A percentile compares a stretch with the other conserved stretches of the same genome.
phyloP scores from a whole-genome alignment of 2,888 invertebrate genomes.

The Nudaria mundana region DNA sequence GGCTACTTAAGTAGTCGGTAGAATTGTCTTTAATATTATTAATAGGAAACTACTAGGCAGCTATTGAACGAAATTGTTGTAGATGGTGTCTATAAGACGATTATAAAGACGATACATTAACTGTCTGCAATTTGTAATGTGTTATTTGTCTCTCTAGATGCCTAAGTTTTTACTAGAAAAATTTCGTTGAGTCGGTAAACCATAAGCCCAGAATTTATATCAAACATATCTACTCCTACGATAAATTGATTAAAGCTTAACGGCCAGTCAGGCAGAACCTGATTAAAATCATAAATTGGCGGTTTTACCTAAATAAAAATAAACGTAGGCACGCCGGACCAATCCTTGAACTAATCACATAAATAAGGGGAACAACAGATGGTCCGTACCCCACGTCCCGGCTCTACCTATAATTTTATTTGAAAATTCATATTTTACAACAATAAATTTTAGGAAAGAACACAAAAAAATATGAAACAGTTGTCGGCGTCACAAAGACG shows the following conservation, averaged over 20 bases:
- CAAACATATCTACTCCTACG: conserved; percentile 9
- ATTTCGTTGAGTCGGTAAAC: too few relatives aligned
- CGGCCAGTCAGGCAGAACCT: conserved; percentile 39
- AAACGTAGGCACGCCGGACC: conserved; percentile 50
- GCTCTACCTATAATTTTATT: conserved; percentile 53
- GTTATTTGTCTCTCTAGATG: too few relatives aligned
- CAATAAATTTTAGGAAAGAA: conserved; percentile 64
- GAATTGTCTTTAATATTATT: too few relatives aligned
- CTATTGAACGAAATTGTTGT: too few relatives aligned
- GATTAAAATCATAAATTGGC: conserved; percentile 69
- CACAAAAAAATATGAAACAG: conserved; percentile 41
- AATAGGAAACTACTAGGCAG: too few relatives aligned
- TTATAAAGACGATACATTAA: too few relatives aligned
- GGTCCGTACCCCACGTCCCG: conserved; percentile 49
- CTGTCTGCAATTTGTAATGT: too few relatives aligned
- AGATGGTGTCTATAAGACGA: too few relatives aligned
- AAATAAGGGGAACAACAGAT: conserved; percentile 73
- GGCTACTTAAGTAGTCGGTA: too few relatives aligned
- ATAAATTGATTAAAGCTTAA: conserved; percentile 37
- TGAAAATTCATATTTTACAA: conserved; percentile 62
- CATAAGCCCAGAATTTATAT: too few relatives aligned
- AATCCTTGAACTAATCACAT: conserved; percentile 69
- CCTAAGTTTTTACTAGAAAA: too few relatives aligned
- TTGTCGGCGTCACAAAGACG: conserved; percentile 65
- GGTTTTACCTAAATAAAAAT: conserved; percentile 70